Base-by-base conservation (phyloP, 2,888 invertebrate species). In the Scrobipalpa atriplicella region DNA sequence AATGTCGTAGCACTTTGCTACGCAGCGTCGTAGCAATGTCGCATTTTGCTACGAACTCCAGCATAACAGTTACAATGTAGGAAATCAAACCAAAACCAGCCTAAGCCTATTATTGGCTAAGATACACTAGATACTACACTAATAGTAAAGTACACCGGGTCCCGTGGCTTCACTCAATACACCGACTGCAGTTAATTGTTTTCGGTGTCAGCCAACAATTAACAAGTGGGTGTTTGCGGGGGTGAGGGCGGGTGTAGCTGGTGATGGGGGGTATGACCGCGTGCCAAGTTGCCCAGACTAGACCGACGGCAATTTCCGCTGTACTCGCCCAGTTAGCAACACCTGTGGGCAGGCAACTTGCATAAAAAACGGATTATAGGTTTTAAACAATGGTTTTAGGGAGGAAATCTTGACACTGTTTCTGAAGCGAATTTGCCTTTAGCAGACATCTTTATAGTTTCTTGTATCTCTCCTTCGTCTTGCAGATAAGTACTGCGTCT, bases 271-370 rank as follows among this genome's bases (percentile, higher is more conserved):
- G 54, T 7, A 2, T 10, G 19, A 21, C 54, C 56, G 58, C 41
- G 60, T 69, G 70, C 80, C 81, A 81, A 83, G 79, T 82, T 79
- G 72, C 76, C 75, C 73, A 66, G 69, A 68, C 73, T 77, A 77
- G 77, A 78, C 81, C 81, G 83, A 79, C 80, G 80, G 83, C 83
- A 88, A 88, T 88, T 85, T 87, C 87, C 87, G 85, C 71, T 83
- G 79, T 84, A 83, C 79, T 74, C 79, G 67, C 75, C 79, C 82
- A 80, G 82, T 87, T 85, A 85, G 74, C 81, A 73, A 76, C 86
- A 87, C 86, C 87, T 85, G 62, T 9, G n/a, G n/a, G n/a, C n/a
- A n/a, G n/a, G n/a, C n/a, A n/a, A n/a, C n/a, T n/a, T n/a, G 62
- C 47, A 13, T 21, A 16, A n/a, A n/a, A 13, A 47, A 16, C 6